phyloP scores from a whole-genome alignment of 2,888 invertebrate genomes.

The Bursaphelenchus okinawaensis region DNA sequence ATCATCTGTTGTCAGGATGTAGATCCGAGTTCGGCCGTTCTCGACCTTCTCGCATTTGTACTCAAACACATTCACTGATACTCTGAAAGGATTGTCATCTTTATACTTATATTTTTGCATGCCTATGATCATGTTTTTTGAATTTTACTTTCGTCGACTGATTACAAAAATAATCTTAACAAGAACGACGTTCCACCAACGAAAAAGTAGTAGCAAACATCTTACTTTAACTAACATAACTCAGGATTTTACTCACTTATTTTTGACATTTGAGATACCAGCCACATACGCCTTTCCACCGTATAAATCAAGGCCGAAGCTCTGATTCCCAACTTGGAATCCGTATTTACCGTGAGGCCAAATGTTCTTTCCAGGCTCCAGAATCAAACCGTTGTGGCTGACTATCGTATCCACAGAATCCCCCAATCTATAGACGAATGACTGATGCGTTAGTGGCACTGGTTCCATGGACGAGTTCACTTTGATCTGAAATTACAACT shows the following conservation, averaged over 20 bases:
- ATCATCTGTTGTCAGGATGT: slow-evolving; percentile 33
- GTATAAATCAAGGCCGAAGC: neutral
- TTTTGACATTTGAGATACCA: neutral
- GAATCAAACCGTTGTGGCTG: neutral
- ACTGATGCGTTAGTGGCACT: neutral
- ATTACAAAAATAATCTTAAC: too few relatives aligned
- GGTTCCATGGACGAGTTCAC: slow-evolving; percentile 22
- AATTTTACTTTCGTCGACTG: too few relatives aligned
- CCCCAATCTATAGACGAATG: slow-evolving; percentile 7
- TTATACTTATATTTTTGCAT: too few relatives aligned
- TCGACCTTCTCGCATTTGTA: slow-evolving; percentile 45
- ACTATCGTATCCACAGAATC: neutral
- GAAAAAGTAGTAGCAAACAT: too few relatives aligned
- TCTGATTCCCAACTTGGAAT: slow-evolving; percentile 12
- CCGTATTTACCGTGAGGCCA: slow-evolving; percentile 15
- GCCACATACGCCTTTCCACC: neutral
- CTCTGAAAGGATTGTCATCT: slow-evolving; percentile 4
- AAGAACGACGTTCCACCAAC: too few relatives aligned
- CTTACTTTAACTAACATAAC: too few relatives aligned
- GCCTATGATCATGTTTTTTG: too few relatives aligned
- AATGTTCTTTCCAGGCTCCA: slow-evolving; percentile 11
- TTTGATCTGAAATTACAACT: slow-evolving; percentile 12
- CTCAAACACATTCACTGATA: slow-evolving; percentile 16
- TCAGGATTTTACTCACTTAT: too few relatives aligned
- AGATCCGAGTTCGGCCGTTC: slow-evolving; percentile 42